Base-by-base conservation (phyloP, 2,113 vertebrate species). In the Seriola quinqueradiata region DNA sequence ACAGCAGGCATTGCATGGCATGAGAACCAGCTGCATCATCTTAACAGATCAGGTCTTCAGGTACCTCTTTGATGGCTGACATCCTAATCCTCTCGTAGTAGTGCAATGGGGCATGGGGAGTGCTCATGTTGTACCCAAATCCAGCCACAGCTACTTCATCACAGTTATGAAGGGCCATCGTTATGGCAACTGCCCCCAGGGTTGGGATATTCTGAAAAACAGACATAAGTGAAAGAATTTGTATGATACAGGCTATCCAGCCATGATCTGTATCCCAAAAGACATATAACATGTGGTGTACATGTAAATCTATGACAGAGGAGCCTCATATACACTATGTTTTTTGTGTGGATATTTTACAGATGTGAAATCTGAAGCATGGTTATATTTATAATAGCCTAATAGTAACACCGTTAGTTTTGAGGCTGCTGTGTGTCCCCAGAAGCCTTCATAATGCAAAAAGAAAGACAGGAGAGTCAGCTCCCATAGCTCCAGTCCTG, bases 11-110 rank as follows among this genome's bases (percentile, higher is more conserved):
- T 5, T 36, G 34, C 34, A 36, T 5, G 34, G 34, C 34, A 36
- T 36, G 6, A 36, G 52, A 54, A n/a, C 19, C 54, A 57, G 4
- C 2, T 25, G 10, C 25, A 5, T 10, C 54, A 57, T 25, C n/a
- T 17, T n/a, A 70, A 6, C 6, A 40, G 59, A 66, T 34, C 46
- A 52, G 61, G 58, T 32, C n/a, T 25, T 36, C 7, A 19, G 81
- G 87, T 94, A 98, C 97, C 97, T 98, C 97, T 95, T 96, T 97
- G 91, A 98, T 98, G 91, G 97, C 97, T 28, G 96, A 96, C 97
- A 98, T 98, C 93, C 95, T 96, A 89, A 97, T 96, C 54, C 93
- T 95, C 93, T 98, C 97, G 68, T 98, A 98, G 93, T 98, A 98
- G 93, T 98, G 97, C 72, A 98, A 93, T 0, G 96, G 97, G 25